These are phyloP conservation scores for Calcarius lapponicus DNA, from an alignment of 2,797 vertebrate genomes.

Conservation along the genomic window DNA sequence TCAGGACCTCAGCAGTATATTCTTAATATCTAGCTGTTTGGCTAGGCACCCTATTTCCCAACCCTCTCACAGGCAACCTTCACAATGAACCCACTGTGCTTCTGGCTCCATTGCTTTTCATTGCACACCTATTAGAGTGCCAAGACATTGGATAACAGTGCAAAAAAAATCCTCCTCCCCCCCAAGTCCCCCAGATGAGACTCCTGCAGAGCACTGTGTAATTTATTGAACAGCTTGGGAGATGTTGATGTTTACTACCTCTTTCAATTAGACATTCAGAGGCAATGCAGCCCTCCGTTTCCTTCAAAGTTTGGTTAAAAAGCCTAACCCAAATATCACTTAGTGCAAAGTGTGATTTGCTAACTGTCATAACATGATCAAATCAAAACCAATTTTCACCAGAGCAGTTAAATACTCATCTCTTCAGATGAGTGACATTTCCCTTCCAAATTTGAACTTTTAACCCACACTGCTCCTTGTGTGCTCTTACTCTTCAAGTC, in stretches of 20 bases:
- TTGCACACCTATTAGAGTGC: background rate
- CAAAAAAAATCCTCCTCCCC: background rate
- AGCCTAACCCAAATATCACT: slow-evolving; percentile 55
- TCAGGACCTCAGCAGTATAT: background rate
- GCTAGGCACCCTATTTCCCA: background rate
- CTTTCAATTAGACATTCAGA: background rate
- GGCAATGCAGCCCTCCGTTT: slow-evolving; percentile 4
- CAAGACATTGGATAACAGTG: slow-evolving; percentile 7
- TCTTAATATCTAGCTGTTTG: slow-evolving; percentile 4
- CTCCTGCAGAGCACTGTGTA: background rate
- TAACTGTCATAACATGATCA: slow-evolving; percentile 69
- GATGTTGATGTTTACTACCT: slow-evolving; percentile 54
- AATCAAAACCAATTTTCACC: slow-evolving; percentile 66
- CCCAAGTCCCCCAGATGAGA: background rate
- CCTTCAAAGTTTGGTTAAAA: slow-evolving; percentile 49
- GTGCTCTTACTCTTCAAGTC: slow-evolving; percentile 2
- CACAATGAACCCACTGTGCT: slow-evolving; percentile 49
- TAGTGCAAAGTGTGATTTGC: slow-evolving; percentile 62
- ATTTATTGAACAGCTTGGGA: slow-evolving; percentile 23
- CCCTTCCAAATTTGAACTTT: slow-evolving; percentile 63
- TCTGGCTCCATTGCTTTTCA: slow-evolving; percentile 35
- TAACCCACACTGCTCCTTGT: slow-evolving; percentile 9
- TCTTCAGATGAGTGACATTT: slow-evolving; percentile 53
- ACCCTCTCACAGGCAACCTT: background rate
- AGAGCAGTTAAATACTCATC: slow-evolving; percentile 61